Percentiles rank a stretch among this genome's conserved stretches.
phyloP scores from a whole-genome alignment of 2,888 invertebrate species.

The Drosophila birchii region DNA sequence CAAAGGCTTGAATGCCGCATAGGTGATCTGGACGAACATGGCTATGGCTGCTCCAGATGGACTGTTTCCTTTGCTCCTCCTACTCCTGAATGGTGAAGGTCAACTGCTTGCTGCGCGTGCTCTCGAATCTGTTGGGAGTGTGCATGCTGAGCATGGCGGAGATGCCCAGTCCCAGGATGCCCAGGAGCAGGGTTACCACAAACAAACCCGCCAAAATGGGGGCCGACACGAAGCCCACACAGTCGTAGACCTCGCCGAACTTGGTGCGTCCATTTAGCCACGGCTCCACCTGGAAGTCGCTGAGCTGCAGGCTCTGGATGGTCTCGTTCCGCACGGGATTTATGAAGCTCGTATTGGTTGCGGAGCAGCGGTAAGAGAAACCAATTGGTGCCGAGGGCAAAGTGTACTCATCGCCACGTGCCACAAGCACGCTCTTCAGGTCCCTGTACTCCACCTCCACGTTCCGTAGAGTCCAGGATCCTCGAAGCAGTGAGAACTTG shows the following conservation, averaged over 20 bases:
- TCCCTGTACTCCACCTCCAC: constrained; percentile 86
- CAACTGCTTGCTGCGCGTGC: constrained; percentile 96
- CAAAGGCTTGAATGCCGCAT: constrained; percentile 71
- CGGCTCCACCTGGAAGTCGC: constrained; percentile 87
- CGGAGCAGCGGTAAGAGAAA: constrained; percentile 86
- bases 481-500: constrained; percentile 85
- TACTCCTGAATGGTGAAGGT: constrained; percentile 92
- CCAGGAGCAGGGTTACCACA: constrained; percentile 90
- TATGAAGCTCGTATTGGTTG: constrained; percentile 85
- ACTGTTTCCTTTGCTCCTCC: constrained; percentile 50
- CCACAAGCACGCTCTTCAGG: constrained; percentile 64
- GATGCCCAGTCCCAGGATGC: constrained; percentile 92
- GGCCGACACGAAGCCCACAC: constrained; percentile 94
- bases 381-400: constrained; percentile 86
- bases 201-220: constrained; percentile 97
- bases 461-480: constrained; percentile 86
- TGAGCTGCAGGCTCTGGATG: constrained; percentile 84
- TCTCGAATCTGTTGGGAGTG: constrained; percentile 98
- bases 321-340: constrained; percentile 85
- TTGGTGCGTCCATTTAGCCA: constrained; percentile 85
- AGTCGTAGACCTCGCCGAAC: constrained; percentile 93
- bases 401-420: constrained; percentile 75
- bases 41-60: constrained; percentile 3
- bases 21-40: constrained; percentile 77
- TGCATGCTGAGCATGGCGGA: constrained; percentile 96